Evolutionary conservation across 2,113 vertebrate genomes (phyloP).

Genomic region (Sylvicapra grimmia): DNA sequence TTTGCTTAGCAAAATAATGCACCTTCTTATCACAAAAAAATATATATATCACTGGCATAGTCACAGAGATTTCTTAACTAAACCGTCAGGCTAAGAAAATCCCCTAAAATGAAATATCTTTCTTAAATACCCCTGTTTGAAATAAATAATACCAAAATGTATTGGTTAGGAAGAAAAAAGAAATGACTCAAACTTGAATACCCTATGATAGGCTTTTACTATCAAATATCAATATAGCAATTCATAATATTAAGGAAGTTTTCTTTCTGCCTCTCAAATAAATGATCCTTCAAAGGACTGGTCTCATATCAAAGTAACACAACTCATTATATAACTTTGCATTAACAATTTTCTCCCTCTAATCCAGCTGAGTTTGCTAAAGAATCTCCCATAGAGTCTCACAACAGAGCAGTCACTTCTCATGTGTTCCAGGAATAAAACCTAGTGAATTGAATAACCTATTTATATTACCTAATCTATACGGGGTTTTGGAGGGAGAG

Average conservation of each 20-base stretch:
- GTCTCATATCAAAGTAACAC: neutral
- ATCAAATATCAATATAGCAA: neutral
- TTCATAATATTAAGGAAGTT: neutral
- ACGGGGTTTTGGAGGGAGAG: neutral
- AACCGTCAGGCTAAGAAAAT: neutral
- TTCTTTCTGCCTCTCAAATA: neutral
- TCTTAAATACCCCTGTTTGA: constrained; percentile 7
- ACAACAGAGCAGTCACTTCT: neutral
- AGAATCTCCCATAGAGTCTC: neutral
- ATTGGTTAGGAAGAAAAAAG: neutral
- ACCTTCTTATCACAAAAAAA: constrained; percentile 4
- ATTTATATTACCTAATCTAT: neutral
- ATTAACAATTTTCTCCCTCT: neutral
- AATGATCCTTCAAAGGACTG: neutral
- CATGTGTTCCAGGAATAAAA: neutral
- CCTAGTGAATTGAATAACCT: neutral
- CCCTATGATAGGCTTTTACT: neutral
- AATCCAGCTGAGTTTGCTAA: neutral
- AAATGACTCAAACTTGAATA: neutral
- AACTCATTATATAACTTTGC: neutral
- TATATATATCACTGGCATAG: constrained; percentile 1
- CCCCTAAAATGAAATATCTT: neutral
- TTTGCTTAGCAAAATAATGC: constrained; percentile 56
- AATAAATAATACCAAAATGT: constrained; percentile 4
- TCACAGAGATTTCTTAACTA: neutral